Percentiles rank a stretch among this genome's conserved stretches.
phyloP scores from a whole-genome alignment of 2,888 invertebrate species.

The Nineta flava region DNA sequence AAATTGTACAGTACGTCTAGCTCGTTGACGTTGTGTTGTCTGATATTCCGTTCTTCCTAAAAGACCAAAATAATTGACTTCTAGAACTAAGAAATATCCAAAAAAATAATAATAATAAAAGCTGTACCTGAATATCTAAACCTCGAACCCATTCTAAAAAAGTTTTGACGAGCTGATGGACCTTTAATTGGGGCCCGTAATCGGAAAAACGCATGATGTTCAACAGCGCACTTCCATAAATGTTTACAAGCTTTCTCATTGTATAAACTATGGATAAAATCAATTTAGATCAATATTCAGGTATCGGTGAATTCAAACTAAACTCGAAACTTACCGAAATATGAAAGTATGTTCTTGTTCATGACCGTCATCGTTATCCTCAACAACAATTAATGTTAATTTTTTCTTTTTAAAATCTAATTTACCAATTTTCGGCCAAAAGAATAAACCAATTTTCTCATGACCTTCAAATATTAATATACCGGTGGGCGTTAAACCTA shows the following conservation, averaged over 20 bases:
- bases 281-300: background rate
- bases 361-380: constrained; percentile 92
- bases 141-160: constrained; percentile 96
- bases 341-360: constrained; percentile 99
- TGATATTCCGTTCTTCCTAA: constrained; percentile 97
- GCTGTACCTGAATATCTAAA: constrained; percentile 53
- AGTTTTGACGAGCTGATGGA: constrained; percentile 80
- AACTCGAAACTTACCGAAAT: constrained; percentile 42
- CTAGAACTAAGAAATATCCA: background rate
- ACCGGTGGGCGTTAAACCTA: constrained; percentile 96
- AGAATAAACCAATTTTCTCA: constrained; percentile 95
- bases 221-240: constrained; percentile 99
- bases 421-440: constrained; percentile 98
- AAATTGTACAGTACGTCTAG: constrained; percentile 86
- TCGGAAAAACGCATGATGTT: constrained; percentile 98
- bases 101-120: background rate
- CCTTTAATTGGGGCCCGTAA: constrained; percentile 79
- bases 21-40: constrained; percentile 79
- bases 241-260: constrained; percentile 99
- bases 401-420: constrained; percentile 97
- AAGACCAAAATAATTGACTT: constrained; percentile 21
- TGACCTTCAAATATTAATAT: constrained; percentile 94
- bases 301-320: too few relatives aligned
- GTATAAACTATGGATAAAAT: constrained; percentile 38
- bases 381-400: constrained; percentile 89